Conservation (phyloP, 2,113 vertebrate species). For the Rousettus leschenaultii region DNA sequence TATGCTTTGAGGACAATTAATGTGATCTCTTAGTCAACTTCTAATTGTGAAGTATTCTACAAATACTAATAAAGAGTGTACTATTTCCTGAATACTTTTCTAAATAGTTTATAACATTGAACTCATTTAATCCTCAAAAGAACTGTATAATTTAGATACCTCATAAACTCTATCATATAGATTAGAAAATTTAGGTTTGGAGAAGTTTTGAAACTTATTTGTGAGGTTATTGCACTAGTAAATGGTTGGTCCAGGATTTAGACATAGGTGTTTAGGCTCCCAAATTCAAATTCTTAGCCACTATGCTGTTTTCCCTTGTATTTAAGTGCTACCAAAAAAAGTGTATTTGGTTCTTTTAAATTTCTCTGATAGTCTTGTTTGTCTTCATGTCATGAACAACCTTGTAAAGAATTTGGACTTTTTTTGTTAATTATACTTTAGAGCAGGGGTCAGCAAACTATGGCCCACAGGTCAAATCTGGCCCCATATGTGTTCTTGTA, state of each 20-base stretch:
- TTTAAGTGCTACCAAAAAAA: neutral
- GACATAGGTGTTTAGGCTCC: neutral
- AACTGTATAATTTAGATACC: neutral
- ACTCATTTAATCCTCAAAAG: neutral
- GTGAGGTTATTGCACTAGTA: neutral
- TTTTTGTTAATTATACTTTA: neutral
- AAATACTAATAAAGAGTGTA: neutral
- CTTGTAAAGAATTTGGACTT: neutral
- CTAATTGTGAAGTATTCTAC: neutral
- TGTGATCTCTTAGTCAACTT: neutral
- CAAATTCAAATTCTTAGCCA: neutral
- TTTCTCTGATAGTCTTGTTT: neutral
- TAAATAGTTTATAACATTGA: conserved; percentile 13
- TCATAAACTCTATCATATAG: neutral
- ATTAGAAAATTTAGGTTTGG: conserved; percentile 5
- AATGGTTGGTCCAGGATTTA: neutral
- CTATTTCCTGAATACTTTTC: neutral
- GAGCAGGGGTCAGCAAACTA: neutral
- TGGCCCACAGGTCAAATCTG: neutral
- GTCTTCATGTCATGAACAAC: neutral
- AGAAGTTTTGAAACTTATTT: neutral
- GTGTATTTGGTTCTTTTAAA: neutral
- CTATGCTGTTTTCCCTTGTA: neutral
- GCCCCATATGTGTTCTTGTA: neutral
- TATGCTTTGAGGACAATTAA: neutral